These are phyloP conservation scores for Podilymbus podiceps DNA, from an alignment of 2,113 vertebrate genomes.

Conservation along the genomic window DNA sequence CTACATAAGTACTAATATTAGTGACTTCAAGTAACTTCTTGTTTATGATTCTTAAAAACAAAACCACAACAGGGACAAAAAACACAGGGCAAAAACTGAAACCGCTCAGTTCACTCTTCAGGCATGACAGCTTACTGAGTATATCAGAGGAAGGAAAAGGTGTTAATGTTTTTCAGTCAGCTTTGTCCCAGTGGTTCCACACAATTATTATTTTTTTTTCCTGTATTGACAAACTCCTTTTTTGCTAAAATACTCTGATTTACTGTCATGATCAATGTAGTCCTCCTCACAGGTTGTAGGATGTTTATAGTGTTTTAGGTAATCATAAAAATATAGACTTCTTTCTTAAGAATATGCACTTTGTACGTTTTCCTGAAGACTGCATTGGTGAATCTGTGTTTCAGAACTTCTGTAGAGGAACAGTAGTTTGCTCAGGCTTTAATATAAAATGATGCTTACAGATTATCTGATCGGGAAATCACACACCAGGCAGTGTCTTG, in stretches of 20 bases:
- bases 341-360: background rate
- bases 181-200: background rate
- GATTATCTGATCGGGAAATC: background rate
- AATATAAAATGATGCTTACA: background rate
- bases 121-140: background rate
- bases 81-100: slow-evolving; percentile 11
- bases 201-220: background rate
- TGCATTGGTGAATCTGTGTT: background rate
- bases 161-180: slow-evolving; percentile 31
- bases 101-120: background rate
- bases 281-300: background rate
- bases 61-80: slow-evolving; percentile 3
- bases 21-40: slow-evolving; percentile 32
- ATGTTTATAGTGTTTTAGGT: background rate
- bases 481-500: background rate
- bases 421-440: background rate
- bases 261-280: background rate
- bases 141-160: slow-evolving; percentile 36
- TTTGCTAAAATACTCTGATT: background rate
- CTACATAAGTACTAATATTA: background rate
- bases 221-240: background rate
- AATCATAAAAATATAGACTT: background rate
- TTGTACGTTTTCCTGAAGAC: background rate
- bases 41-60: slow-evolving; percentile 22
- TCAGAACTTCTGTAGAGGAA: background rate